Percentiles rank a stretch among this genome's conserved stretches.
Evolutionary conservation across 2,113 vertebrate genomes (phyloP).

Genomic region (Spermophilus dauricus): DNA sequence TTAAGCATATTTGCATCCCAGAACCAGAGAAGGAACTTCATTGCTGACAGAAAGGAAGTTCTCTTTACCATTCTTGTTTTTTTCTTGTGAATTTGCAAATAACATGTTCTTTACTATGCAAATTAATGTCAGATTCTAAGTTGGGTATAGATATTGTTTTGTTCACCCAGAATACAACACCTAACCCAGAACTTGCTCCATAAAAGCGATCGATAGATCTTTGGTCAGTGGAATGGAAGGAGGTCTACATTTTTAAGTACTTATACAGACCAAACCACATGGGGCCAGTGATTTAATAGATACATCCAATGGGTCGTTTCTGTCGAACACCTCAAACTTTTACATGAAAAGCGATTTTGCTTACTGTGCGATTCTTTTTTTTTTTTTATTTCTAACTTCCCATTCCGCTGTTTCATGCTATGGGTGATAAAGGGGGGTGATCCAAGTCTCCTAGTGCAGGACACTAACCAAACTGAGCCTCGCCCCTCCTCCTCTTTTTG

Average conservation of each 20-base stretch:
- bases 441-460: too few relatives aligned
- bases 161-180: too few relatives aligned
- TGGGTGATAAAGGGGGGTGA: too few relatives aligned
- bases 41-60: neutral
- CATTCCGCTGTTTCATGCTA: neutral
- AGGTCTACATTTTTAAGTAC: neutral
- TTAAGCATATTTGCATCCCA: neutral
- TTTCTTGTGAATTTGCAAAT: too few relatives aligned
- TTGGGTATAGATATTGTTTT: too few relatives aligned
- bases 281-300: too few relatives aligned
- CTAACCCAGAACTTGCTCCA: too few relatives aligned
- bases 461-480: neutral
- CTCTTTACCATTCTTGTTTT: neutral
- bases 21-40: neutral
- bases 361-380: neutral
- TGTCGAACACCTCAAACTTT: neutral
- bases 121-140: neutral
- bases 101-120: neutral
- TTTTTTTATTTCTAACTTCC: neutral
- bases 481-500: neutral
- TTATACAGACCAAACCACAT: neutral
- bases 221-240: neutral
- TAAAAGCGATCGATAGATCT: too few relatives aligned
- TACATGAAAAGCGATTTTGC: neutral
- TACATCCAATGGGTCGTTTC: neutral